phyloP scores from a whole-genome alignment of 2,113 vertebrate genomes.

The Amazona guildingii region DNA sequence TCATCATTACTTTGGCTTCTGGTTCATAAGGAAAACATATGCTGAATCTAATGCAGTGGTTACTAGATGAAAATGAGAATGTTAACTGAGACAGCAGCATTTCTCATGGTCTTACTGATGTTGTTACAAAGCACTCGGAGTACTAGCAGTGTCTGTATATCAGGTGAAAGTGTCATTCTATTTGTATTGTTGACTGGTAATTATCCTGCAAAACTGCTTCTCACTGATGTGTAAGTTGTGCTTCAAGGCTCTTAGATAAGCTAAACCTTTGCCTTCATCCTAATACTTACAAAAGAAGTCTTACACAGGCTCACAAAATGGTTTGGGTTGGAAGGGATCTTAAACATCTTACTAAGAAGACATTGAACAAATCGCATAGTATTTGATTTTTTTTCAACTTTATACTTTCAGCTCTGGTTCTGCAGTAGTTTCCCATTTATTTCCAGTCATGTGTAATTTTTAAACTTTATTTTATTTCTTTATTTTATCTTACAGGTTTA shows the following conservation, averaged over 20 bases:
- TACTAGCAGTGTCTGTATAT: neutral
- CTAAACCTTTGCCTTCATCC: neutral
- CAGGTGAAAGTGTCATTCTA: neutral
- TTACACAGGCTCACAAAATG: neutral
- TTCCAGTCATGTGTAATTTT: neutral
- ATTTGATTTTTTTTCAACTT: neutral
- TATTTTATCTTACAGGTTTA: constrained; percentile 81
- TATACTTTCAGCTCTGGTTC: neutral
- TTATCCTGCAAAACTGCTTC: neutral
- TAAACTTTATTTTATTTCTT: neutral
- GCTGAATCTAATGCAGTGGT: neutral
- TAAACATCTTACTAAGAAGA: neutral
- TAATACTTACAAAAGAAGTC: neutral
- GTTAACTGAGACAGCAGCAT: neutral
- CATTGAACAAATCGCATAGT: neutral
- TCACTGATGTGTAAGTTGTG: neutral
- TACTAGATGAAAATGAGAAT: constrained; percentile 1
- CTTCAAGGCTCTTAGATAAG: neutral
- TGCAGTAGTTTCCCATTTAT: neutral
- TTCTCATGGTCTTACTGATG: neutral
- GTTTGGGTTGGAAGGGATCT: neutral
- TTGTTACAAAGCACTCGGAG: neutral
- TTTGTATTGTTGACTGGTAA: neutral
- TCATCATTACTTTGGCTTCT: constrained; percentile 20
- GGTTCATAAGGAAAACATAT: neutral